These are phyloP conservation scores for Danionella cerebrum DNA, from an alignment of 2,113 vertebrate genomes.

Conservation along the genomic window DNA sequence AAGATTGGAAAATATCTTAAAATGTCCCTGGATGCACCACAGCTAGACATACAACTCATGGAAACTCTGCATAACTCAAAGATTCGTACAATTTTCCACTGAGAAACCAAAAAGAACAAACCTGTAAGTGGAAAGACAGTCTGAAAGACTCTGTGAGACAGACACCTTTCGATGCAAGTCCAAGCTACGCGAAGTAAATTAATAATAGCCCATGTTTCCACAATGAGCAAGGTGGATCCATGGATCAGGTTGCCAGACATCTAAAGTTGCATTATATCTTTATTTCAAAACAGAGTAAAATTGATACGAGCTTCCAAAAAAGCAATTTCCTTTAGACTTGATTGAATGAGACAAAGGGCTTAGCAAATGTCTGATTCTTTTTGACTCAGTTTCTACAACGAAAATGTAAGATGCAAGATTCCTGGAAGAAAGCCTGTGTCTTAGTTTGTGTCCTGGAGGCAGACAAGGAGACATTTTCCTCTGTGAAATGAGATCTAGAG, in stretches of 20 bases:
- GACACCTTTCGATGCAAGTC: constrained; percentile 42
- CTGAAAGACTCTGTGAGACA: not conserved
- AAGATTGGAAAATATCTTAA: not conserved
- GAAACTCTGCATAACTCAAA: constrained; percentile 16
- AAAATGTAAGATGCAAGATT: constrained; percentile 12
- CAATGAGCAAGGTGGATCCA: constrained; percentile 40
- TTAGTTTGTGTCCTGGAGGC: not conserved
- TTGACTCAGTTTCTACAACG: constrained; percentile 14
- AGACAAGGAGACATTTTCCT: not conserved
- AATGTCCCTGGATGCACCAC: constrained; percentile 11
- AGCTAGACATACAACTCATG: not conserved
- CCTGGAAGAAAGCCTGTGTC: constrained; percentile 2
- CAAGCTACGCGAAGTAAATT: constrained; percentile 56
- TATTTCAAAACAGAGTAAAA: constrained; percentile 36
- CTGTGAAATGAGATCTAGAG: constrained; percentile 22
- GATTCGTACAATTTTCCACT: not conserved
- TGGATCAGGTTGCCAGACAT: constrained; percentile 65
- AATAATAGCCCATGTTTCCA: constrained; percentile 64
- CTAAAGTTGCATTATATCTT: constrained; percentile 60
- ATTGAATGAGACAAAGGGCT: not conserved
- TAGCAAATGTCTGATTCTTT: constrained; percentile 9
- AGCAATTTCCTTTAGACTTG: constrained; percentile 16
- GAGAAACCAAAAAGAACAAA: not conserved
- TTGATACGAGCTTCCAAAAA: constrained; percentile 15
- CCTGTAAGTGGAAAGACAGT: not conserved